phyloP scores from a whole-genome alignment of 2,113 vertebrate species.

The Gymnorhina tibicen region DNA sequence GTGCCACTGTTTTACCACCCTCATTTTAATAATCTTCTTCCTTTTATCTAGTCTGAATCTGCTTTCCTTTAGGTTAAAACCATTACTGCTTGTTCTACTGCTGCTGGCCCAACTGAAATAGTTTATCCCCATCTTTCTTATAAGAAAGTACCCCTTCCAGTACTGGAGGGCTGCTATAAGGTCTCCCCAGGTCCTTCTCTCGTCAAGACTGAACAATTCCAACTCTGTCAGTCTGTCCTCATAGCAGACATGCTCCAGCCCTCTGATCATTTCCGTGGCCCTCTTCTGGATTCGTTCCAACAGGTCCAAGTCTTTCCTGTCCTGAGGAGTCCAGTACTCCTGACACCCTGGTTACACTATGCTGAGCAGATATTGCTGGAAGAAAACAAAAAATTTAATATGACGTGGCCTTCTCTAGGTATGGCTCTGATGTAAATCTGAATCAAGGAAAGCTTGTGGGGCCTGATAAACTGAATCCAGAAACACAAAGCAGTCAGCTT shows the following conservation, averaged over 20 bases:
- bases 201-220: background rate
- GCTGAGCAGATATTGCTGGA: background rate
- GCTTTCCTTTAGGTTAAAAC: background rate
- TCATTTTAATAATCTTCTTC: background rate
- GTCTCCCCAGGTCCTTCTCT: background rate
- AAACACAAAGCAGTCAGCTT: background rate
- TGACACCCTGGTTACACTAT: background rate
- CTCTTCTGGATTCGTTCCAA: background rate
- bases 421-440: background rate
- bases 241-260: fast-evolving
- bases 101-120: background rate
- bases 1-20: background rate
- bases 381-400: background rate
- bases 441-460: background rate
- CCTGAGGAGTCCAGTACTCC: background rate
- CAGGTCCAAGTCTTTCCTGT: background rate
- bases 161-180: background rate
- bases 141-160: background rate
- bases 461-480: background rate
- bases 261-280: background rate
- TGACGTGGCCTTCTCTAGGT: background rate
- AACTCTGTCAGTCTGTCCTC: background rate
- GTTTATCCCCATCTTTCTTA: background rate
- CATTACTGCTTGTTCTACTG: background rate
- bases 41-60: background rate